These are phyloP conservation scores for Danio rerio DNA, from an alignment of 2,113 vertebrate species.

Conservation along the genomic window GRCz12tu NC_133189.1:1342001-1342500, in stretches of 20 bases:
- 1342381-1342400: too few relatives aligned
- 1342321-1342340: too few relatives aligned
- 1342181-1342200: neutral
- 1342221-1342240: conserved; percentile 59
- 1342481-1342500: neutral
- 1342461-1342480: neutral
- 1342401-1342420: too few relatives aligned
- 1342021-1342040: too few relatives aligned
- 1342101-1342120: neutral
- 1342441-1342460: too few relatives aligned
- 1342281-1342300: conserved; percentile 64
- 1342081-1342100: neutral
- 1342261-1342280: conserved; percentile 63
- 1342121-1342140: neutral
- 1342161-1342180: neutral
- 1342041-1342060: too few relatives aligned
- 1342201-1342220: neutral
- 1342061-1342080: too few relatives aligned
- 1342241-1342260: conserved; percentile 49
- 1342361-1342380: conserved; percentile 18
- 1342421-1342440: too few relatives aligned
- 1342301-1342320: conserved; percentile 66
- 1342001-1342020: too few relatives aligned
- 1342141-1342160: neutral
- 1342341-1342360: conserved; percentile 5